phyloP scores from a whole-genome alignment of 2,113 vertebrate genomes.

The Tetrao urogallus region DNA sequence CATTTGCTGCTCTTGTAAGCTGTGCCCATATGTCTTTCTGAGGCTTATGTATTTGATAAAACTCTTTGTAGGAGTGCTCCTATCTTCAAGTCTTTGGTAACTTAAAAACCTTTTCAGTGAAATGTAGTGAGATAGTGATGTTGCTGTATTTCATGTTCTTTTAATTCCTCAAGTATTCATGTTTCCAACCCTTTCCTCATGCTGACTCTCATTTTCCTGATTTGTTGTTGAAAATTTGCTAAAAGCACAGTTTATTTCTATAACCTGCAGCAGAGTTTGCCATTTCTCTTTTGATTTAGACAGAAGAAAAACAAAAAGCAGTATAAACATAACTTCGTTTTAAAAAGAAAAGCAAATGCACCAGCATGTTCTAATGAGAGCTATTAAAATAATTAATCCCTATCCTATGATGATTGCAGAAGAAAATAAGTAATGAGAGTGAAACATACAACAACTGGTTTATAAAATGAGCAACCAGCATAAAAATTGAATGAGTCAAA shows the following conservation, averaged over 20 bases:
- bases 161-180: neutral
- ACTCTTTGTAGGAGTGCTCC: neutral
- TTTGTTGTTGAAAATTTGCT: constrained; percentile 16
- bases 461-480: constrained; percentile 49
- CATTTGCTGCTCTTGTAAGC: neutral
- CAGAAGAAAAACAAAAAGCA: neutral
- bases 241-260: constrained; percentile 16
- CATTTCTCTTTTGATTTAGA: constrained; percentile 5
- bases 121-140: neutral
- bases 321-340: constrained; percentile 31
- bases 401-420: constrained; percentile 45
- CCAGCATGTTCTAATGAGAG: constrained; percentile 43
- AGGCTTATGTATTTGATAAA: neutral
- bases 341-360: constrained; percentile 46
- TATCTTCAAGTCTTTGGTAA: neutral
- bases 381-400: constrained; percentile 71
- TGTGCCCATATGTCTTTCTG: neutral
- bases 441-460: constrained; percentile 33
- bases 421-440: constrained; percentile 62
- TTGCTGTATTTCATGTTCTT: neutral
- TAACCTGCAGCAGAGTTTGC: neutral
- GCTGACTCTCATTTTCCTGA: neutral
- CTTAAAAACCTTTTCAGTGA: neutral
- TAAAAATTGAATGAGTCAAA: constrained; percentile 50
- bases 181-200: neutral